Evolutionary conservation across 2,113 vertebrate genomes (phyloP), one percentile per base, ranked within the genome.

Genomic region (Sebastes schlegelii): DNA sequence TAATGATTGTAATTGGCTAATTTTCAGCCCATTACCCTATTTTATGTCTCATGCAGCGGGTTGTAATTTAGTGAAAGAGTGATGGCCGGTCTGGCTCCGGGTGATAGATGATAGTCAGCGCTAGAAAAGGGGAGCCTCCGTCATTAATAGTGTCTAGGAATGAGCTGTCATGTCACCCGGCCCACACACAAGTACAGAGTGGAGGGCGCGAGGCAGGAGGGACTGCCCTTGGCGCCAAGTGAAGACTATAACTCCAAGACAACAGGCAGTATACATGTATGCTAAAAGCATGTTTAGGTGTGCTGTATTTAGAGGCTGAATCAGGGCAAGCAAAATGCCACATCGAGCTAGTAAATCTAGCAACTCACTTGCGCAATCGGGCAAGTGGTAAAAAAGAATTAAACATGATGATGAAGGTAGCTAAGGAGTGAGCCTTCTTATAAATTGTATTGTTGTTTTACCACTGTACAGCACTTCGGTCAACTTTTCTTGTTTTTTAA

Each of bases 21-120:
- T 95, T 94, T 93, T 91, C 85, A 78, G 76, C 86, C 85, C 89
- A 91, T 94, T 95, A 95, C 83, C 83, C 92, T 90, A 84, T 90
- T 93, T 92, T 89, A 93, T 94, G 90, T 93, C 82, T 83, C 86
- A 72, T 89, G 90, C 85, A 91, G 84, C 61, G 57, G 89, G 83
- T 71, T 87, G 84, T 93, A 92, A 92, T 93, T 92, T 84, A 88
- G 88, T 89, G 87, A 86, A 83, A 89, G 85, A 93, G 82, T 89
- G 69, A 93, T 93, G 77, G 84, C 70, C 5, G 66, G 65, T 64
- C 57, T 82, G 74, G 69, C 71, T 86, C 48, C 60, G 67, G 17
- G 40, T 93, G 92, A 93, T 92, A 72, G 86, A 94, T 93, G 88
- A 86, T 58, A 69, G 82, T 82, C 60, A 49, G 84, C 4, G 48